These are phyloP conservation scores for Caenorhabditis sp. DNA, from an alignment of 2,888 invertebrate genomes.

Conservation along the genomic window DNA sequence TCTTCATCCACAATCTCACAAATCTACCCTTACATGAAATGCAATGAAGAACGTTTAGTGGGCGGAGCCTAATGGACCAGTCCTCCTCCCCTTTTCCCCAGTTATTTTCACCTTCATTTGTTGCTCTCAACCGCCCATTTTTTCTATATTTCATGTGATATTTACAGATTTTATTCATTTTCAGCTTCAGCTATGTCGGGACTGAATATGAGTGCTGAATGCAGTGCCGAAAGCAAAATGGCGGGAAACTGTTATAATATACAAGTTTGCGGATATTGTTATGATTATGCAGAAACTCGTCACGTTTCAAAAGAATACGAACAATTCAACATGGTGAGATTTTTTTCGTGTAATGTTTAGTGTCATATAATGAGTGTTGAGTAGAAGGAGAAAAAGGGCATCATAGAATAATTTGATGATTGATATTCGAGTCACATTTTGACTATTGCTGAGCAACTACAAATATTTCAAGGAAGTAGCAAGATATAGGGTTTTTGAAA, in stretches of 20 bases:
- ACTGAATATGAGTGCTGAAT: conserved; percentile 31
- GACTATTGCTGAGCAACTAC: too few species aligned
- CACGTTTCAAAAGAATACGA: conserved; percentile 55
- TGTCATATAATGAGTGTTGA: neutral
- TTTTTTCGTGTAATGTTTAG: neutral
- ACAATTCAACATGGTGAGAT: conserved; percentile 59
- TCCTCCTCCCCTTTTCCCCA: neutral
- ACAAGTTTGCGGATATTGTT: conserved; percentile 64
- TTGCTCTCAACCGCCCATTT: neutral
- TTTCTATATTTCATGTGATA: neutral
- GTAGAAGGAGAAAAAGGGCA: too few species aligned
- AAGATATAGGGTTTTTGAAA: too few species aligned
- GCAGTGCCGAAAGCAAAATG: conserved; percentile 33
- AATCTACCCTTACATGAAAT: neutral
- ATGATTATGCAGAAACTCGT: conserved; percentile 56
- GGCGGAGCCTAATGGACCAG: neutral
- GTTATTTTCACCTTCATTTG: neutral
- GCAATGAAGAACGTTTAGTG: neutral
- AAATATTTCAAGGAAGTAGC: too few species aligned
- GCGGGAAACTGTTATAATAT: conserved; percentile 53
- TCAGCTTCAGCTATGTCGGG: conserved; percentile 4
- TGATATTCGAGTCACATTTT: too few species aligned
- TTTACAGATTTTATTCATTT: neutral
- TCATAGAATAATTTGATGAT: too few species aligned
- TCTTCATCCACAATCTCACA: neutral